phyloP scores from a whole-genome alignment of 1,140 invertebrate species.

The Mercenaria mercenaria region DNA sequence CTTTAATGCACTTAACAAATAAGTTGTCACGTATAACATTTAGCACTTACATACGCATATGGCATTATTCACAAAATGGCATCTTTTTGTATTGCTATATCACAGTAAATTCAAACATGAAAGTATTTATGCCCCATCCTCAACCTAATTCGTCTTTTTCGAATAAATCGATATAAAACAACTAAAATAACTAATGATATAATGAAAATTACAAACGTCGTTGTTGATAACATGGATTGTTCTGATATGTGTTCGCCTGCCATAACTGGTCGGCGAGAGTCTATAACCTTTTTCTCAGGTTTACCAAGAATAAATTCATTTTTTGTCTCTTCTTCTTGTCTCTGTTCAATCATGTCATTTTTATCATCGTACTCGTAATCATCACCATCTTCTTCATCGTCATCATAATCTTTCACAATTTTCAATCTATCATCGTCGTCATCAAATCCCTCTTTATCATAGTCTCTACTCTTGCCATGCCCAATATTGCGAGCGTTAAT shows the following conservation, averaged over 20 bases:
- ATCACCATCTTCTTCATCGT: constrained; percentile 57
- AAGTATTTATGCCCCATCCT: constrained; percentile 41
- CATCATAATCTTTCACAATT: constrained; percentile 60
- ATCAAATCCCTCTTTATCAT: constrained; percentile 59
- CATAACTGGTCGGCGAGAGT: not conserved
- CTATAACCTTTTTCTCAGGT: constrained; percentile 2
- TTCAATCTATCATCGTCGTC: constrained; percentile 58
- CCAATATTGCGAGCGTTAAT: constrained; percentile 60
- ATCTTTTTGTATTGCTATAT: not conserved
- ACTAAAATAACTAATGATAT: constrained; percentile 36
- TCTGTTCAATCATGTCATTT: constrained; percentile 57
- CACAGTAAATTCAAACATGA: constrained; percentile 39
- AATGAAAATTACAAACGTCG: constrained; percentile 2
- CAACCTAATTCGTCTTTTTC: constrained; percentile 29
- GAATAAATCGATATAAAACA: constrained; percentile 39
- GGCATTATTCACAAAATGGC: not conserved
- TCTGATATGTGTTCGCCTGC: constrained; percentile 9
- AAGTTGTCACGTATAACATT: not conserved
- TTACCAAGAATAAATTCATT: constrained; percentile 57
- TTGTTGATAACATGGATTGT: constrained; percentile 12
- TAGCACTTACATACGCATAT: not conserved
- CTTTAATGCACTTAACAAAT: no score
- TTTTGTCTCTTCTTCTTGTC: constrained; percentile 39
- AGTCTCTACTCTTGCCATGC: constrained; percentile 49
- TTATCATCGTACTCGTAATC: constrained; percentile 63